phyloP scores from a whole-genome alignment of 2,113 vertebrate species.

The Tylochromis polylepis region DNA sequence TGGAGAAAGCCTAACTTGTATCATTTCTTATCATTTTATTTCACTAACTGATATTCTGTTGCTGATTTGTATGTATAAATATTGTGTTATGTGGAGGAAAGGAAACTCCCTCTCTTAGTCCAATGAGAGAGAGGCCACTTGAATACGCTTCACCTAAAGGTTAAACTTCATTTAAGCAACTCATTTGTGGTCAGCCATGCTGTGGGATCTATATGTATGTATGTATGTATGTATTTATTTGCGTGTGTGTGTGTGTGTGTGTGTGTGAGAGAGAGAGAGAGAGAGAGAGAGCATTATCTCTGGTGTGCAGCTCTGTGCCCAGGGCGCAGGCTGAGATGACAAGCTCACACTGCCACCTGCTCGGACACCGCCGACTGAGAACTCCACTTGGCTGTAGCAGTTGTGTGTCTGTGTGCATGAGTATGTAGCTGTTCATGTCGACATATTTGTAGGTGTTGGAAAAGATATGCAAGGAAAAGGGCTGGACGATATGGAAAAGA shows the following conservation, averaged over 20 bases:
- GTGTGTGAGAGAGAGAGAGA: background rate
- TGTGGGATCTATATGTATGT: background rate
- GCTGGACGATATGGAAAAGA: background rate
- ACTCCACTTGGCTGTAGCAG: background rate
- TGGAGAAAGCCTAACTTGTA: background rate
- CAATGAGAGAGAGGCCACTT: background rate
- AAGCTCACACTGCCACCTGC: slow-evolving; percentile 5
- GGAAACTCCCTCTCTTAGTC: background rate
- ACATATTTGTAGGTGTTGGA: background rate
- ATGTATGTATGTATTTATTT: background rate
- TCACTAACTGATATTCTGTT: background rate
- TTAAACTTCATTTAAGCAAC: background rate
- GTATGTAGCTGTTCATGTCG: background rate
- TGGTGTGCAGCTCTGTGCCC: slow-evolving; percentile 43
- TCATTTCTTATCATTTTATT: background rate
- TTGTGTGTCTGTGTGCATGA: background rate
- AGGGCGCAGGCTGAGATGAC: slow-evolving; percentile 10
- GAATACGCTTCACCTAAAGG: background rate
- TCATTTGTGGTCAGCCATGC: background rate
- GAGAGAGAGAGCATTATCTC: slow-evolving; percentile 25
- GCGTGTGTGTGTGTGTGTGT: background rate
- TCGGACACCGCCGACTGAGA: background rate
- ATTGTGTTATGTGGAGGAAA: background rate
- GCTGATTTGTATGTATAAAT: background rate
- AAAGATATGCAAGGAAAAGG: background rate